Base-by-base conservation (phyloP, 2,113 vertebrate species). In the Dromas ardeola region DNA sequence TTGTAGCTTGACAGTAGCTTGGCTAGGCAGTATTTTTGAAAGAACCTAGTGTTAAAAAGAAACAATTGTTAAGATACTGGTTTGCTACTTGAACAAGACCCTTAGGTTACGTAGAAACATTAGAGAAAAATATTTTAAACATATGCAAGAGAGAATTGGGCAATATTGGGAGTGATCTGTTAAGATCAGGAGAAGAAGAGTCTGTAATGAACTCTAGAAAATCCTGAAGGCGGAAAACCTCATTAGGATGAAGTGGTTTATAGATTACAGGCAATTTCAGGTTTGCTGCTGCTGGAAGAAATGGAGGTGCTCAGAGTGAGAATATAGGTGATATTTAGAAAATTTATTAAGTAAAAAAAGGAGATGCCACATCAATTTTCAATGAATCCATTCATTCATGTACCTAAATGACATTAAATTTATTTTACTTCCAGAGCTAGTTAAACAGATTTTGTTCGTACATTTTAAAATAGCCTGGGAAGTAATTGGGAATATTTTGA, bases 401-500 rank as follows among this genome's bases (percentile, higher is more conserved):
- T 62, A 38, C 47, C n/a, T 88, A 67, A 90, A 79, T 76, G 61
- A 65, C 43, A 43, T 65, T 25, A 67, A 52, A 84, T 92, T 92
- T 81, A 55, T 86, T 96, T 96, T 93, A 67, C 20, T 86, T 95
- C 42, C 50, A 90, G 27, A 78, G 76, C 15, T 67, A 47, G 87
- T 85, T 62, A 77, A 92, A 69, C 58, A 73, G n/a, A 61, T 85
- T 96, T 94, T 93, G 71, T 76, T 96, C 47, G 59, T 85, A 40
- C 29, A 5, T 82, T 96, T 95, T 86, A 85, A 93, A 96, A 76
- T 79, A 76, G 43, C 32, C 59, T 74, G 42, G 38, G 53, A 95
- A 87, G 63, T 77, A 89, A 91, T 72, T 91, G 19, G 45, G 74
- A 92, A 25, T 94, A 72, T 95, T 95, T 91, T 81, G 55, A 85